Evolutionary conservation across 2,797 vertebrate genomes (phyloP), one percentile per base, ranked within the genome.

Genomic region (Bovichtus variegatus): DNA sequence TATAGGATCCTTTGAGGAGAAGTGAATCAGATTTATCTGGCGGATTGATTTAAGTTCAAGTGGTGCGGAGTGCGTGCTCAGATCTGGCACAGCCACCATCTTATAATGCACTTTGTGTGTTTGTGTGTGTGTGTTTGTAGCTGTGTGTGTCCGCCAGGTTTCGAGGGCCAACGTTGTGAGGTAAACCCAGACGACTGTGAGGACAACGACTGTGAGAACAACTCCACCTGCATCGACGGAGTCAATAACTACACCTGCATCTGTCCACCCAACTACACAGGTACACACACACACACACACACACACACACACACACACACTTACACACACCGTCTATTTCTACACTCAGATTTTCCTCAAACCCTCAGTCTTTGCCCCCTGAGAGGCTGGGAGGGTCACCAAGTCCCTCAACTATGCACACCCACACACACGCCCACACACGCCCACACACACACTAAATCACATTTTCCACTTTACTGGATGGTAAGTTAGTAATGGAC

Each of bases 151-250:
- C 94, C 92, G 0, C 93, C 96, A 60, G 98, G 98, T 12, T 99
- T 96, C 11, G 98, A 99, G 87, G 98, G 98, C 34, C 95, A 94
- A 44, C 94, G 93, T 19, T 99, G 98, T 87, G 97, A 99, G 91
- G 86, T 96, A 64, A 98, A 99, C 91, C 96, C 98, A 3, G 97
- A 99, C 2, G 98, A 99, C 89, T 99, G 98, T 6, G 98, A 99
- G 84, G 97, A 99, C 93, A 98, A 99, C 0, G 97, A 99, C 93
- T 99, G 98, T 1, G 98, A 99, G 89, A 99, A 99, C 93, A 99
- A 98, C 72, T 96, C 98, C 71, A 99, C 98, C 0, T 99, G 98
- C 36, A 89, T 98, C 44, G 98, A 99, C 2, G 98, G 98, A 38
- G 92, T 98, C 94, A 98, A 99, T 95, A 99, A 99, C 95, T 99